Conservation (phyloP, 2,888 invertebrate species). For the Dione juno region DNA sequence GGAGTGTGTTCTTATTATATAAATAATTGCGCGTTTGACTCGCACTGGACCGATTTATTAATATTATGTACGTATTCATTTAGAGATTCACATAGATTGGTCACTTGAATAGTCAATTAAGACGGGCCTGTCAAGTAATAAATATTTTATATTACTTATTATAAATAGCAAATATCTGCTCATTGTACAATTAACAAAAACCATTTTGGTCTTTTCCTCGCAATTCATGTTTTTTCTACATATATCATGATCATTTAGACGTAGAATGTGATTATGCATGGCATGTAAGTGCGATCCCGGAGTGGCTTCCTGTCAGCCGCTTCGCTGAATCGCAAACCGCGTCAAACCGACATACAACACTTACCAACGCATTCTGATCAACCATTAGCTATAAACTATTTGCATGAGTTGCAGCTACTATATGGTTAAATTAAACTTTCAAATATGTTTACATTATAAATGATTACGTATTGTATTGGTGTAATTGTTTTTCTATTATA, state of each 20-base stretch:
- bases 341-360: constrained; percentile 63
- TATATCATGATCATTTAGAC: constrained; percentile 16
- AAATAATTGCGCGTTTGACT: too few species aligned
- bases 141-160: background rate
- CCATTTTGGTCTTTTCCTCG: background rate
- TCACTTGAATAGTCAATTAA: too few species aligned
- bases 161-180: background rate
- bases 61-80: too few species aligned
- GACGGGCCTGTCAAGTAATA: background rate
- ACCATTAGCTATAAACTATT: constrained; percentile 56
- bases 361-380: constrained; percentile 54
- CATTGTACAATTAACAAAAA: background rate
- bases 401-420: constrained; percentile 20
- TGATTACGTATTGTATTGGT: constrained; percentile 19
- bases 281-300: constrained; percentile 55
- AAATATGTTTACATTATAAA: constrained; percentile 11
- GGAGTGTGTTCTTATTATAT: too few species aligned
- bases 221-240: background rate
- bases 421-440: constrained; percentile 15
- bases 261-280: constrained; percentile 67
- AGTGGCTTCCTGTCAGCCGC: constrained; percentile 71
- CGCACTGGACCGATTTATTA: too few species aligned
- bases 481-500: too few species aligned
- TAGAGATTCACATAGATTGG: too few species aligned
- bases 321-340: constrained; percentile 69